Conservation (phyloP, 2,797 vertebrate species). For the Sebastes oblongus region DNA sequence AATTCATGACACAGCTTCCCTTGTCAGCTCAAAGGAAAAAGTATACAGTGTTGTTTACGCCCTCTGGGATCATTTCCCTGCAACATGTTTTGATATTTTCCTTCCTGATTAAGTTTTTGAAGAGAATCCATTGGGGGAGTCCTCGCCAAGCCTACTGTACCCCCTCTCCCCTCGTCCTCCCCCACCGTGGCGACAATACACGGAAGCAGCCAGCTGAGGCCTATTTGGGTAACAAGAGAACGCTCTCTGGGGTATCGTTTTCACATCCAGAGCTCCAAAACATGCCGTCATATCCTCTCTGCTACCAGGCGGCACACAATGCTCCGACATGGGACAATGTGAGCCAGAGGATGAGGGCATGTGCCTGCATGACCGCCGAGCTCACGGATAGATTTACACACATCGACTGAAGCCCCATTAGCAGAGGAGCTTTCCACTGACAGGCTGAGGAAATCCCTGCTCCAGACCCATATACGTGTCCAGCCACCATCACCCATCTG, state of each 20-base stretch:
- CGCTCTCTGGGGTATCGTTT: constrained; percentile 67
- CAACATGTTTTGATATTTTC: constrained; percentile 34
- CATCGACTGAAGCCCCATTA: constrained; percentile 47
- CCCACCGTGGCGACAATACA: constrained; percentile 55
- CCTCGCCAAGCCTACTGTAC: constrained; percentile 29
- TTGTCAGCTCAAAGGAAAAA: constrained; percentile 39
- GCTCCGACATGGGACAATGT: constrained; percentile 48
- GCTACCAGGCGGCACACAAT: constrained; percentile 54
- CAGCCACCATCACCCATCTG: constrained; percentile 2
- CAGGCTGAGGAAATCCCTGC: constrained; percentile 73
- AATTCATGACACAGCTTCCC: constrained; percentile 35
- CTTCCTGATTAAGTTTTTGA: constrained; percentile 45
- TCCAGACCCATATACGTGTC: constrained; percentile 10
- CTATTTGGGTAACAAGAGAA: constrained; percentile 48
- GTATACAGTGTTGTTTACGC: constrained; percentile 12
- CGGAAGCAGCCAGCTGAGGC: constrained; percentile 65
- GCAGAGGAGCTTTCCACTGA: constrained; percentile 47
- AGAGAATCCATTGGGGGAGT: constrained; percentile 30
- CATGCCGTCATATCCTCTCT: constrained; percentile 70
- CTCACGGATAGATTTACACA: constrained; percentile 56
- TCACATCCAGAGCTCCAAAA: constrained; percentile 61
- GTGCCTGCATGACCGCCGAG: constrained; percentile 23
- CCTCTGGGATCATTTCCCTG: constrained; percentile 44
- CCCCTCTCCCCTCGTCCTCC: not conserved
- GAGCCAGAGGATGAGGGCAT: constrained; percentile 66